A percentile compares a stretch with the other conserved stretches of the same genome.
Conservation (phyloP, 2,797 vertebrate species). For the Capromys pilorides region DNA sequence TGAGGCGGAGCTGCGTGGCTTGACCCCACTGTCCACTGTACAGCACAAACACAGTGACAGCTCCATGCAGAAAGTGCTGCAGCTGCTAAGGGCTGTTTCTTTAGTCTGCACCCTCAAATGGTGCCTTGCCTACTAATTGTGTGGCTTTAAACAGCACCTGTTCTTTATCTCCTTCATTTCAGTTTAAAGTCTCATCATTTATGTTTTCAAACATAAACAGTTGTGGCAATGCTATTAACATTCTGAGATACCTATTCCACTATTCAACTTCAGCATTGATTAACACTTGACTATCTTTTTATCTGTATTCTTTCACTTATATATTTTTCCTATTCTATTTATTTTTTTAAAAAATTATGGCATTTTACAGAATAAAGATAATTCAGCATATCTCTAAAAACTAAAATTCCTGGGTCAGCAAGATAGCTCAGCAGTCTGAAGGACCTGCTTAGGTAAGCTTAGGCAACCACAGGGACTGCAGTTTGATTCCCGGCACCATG, state of each 20-base stretch:
- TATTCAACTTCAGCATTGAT: background rate
- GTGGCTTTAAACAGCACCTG: background rate
- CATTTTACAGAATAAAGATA: background rate
- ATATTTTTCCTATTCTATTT: background rate
- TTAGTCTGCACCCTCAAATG: background rate
- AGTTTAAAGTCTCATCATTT: background rate
- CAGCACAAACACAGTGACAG: background rate
- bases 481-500: no score
- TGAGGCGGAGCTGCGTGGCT: slow-evolving; percentile 19
- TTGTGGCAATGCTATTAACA: background rate
- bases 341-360: background rate
- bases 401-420: background rate
- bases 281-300: background rate
- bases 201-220: slow-evolving; percentile 26
- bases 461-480: no score
- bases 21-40: background rate
- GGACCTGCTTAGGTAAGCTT: no score
- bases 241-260: background rate
- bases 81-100: background rate
- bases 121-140: background rate
- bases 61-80: background rate
- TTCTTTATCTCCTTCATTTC: background rate
- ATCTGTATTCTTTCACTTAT: background rate
- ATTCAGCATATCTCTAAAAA: background rate
- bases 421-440: no score